These are phyloP conservation scores for Coracias cyanogaster DNA, from an alignment of 2,797 vertebrate species.

Conservation along the genomic window DNA sequence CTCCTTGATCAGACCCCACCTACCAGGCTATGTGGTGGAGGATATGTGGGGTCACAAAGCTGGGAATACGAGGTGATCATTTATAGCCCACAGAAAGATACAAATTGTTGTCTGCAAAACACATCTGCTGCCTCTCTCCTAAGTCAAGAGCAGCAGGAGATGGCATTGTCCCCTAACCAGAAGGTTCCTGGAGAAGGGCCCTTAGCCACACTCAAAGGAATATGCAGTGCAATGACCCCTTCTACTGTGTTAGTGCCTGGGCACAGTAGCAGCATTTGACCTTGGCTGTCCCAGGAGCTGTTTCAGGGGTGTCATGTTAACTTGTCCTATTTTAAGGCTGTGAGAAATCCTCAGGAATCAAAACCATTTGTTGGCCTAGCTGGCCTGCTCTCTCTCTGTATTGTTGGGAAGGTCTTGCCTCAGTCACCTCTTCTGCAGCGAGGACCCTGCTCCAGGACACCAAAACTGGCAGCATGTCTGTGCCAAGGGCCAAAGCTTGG, in stretches of 20 bases:
- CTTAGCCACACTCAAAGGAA: not conserved
- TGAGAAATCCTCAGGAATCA: conserved; percentile 42
- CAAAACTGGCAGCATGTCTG: not conserved
- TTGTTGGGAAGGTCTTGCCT: not conserved
- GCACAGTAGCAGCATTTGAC: not conserved
- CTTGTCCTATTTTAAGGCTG: conserved; percentile 44
- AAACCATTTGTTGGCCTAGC: not conserved
- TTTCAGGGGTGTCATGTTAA: not conserved
- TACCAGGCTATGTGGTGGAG: not conserved
- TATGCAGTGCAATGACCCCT: not conserved
- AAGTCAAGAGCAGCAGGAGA: not conserved
- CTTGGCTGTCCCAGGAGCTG: not conserved
- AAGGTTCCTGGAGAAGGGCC: not conserved
- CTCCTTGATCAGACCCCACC: not conserved
- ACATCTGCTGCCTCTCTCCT: not conserved
- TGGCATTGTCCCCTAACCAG: not conserved
- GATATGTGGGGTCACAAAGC: not conserved
- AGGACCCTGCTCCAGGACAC: not conserved
- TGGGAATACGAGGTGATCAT: not conserved
- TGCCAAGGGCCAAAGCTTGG: not conserved
- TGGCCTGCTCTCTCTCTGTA: not conserved
- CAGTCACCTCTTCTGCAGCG: not conserved
- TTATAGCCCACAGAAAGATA: not conserved
- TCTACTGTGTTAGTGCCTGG: not conserved
- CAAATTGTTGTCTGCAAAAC: not conserved